Evolutionary conservation across 1,140 invertebrate genomes (phyloP).

Genomic region (Ceratina japonica): DNA sequence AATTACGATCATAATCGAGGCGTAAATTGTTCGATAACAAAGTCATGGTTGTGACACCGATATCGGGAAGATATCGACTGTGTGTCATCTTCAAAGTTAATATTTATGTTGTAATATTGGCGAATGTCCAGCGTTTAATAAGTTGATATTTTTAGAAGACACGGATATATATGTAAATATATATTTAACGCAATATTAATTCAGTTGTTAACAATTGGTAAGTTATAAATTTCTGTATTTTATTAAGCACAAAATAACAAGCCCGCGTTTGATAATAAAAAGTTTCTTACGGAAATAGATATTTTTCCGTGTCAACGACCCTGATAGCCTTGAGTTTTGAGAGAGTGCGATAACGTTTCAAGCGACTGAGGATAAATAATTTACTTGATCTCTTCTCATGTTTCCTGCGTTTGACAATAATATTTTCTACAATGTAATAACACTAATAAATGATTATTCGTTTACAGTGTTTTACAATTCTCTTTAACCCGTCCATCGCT

Average conservation of each 20-base stretch:
- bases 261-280: too few species aligned
- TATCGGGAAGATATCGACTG: background rate
- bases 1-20: background rate
- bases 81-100: background rate
- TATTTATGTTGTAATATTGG: constrained; percentile 45
- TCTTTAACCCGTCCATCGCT: constrained; percentile 17
- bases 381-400: too few species aligned
- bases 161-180: background rate
- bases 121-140: constrained; percentile 47
- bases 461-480: constrained; percentile 17
- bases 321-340: too few species aligned
- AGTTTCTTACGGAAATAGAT: too few species aligned
- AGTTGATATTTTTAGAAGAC: constrained; percentile 60
- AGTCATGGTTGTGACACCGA: background rate
- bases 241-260: too few species aligned
- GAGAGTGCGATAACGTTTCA: too few species aligned
- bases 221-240: background rate
- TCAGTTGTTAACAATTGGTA: background rate
- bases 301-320: too few species aligned
- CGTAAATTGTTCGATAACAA: background rate
- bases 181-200: constrained; percentile 8
- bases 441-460: constrained; percentile 25
- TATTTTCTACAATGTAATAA: constrained; percentile 22
- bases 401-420: too few species aligned
- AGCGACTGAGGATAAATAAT: too few species aligned